phyloP scores from a whole-genome alignment of 2,888 invertebrate genomes.

The Oasisia sp. region DNA sequence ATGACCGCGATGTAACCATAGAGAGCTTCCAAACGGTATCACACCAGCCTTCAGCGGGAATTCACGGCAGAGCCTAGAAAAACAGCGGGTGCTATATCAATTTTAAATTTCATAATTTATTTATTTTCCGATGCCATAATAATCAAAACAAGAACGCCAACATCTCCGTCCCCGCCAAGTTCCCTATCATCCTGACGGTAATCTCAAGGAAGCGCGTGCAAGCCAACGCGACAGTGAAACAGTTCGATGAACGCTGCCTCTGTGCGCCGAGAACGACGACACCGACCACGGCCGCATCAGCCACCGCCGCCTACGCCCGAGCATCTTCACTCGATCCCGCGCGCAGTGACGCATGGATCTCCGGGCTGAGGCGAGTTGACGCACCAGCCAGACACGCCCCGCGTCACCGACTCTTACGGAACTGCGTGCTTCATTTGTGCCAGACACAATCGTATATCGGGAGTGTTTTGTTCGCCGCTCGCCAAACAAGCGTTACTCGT shows the following conservation, averaged over 20 bases:
- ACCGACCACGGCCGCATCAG: not conserved
- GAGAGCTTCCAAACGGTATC: no score
- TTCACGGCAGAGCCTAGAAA: no score
- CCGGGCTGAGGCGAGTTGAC: not conserved
- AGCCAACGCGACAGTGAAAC: not conserved
- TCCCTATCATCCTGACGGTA: no score
- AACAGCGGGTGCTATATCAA: no score
- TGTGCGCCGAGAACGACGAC: not conserved
- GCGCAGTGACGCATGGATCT: not conserved
- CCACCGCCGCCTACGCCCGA: not conserved
- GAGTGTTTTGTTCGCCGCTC: not conserved
- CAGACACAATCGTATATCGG: not conserved
- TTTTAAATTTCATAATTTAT: no score
- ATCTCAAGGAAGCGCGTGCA: not conserved
- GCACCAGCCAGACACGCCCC: not conserved
- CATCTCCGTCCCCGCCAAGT: no score
- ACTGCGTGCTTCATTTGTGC: slow-evolving; percentile 6
- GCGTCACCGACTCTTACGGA: not conserved
- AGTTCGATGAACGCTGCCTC: not conserved
- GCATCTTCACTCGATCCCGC: not conserved
- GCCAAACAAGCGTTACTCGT: not conserved
- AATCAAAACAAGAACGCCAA: no score
- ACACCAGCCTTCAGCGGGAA: no score
- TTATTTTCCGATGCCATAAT: no score
- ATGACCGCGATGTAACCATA: no score